Percentiles rank a stretch among this genome's conserved stretches.
These are phyloP conservation scores for Diorhabda elongata DNA, from an alignment of 1,140 invertebrate species.

Conservation along the genomic window DNA sequence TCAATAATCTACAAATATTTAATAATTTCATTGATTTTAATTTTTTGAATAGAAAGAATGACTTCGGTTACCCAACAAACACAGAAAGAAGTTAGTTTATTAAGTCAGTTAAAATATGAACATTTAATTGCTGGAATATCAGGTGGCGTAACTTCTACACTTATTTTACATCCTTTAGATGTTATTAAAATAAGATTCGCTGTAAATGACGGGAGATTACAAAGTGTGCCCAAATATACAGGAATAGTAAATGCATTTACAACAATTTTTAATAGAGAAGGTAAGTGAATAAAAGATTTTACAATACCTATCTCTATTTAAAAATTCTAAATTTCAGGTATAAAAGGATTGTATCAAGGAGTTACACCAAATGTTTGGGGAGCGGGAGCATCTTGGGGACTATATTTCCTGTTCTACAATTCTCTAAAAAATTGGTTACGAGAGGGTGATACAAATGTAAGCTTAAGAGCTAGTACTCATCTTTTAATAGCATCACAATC, in stretches of 20 bases:
- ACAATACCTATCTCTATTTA: background rate
- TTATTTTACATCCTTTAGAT: constrained; percentile 87
- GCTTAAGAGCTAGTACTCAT: constrained; percentile 77
- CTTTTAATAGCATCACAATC: constrained; percentile 88
- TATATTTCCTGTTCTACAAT: constrained; percentile 98
- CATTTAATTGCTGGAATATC: constrained; percentile 91
- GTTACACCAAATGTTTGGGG: constrained; percentile 94
- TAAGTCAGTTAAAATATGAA: constrained; percentile 80
- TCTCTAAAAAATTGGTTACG: constrained; percentile 85
- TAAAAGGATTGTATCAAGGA: constrained; percentile 89
- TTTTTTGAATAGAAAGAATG: constrained; percentile 7
- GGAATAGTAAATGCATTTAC: constrained; percentile 79
- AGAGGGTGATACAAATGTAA: constrained; percentile 69
- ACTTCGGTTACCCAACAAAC: constrained; percentile 14
- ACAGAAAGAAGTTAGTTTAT: constrained; percentile 42
- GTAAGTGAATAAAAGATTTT: constrained; percentile 42
- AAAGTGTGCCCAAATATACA: constrained; percentile 77
- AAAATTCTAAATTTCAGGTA: constrained; percentile 17
- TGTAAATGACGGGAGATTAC: constrained; percentile 84
- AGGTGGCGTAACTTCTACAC: constrained; percentile 88
- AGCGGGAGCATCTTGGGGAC: constrained; percentile 93
- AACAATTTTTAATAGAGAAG: constrained; percentile 83
- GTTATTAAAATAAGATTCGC: constrained; percentile 97
- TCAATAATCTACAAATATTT: too few relatives aligned
- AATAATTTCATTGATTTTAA: too few relatives aligned